Evolutionary conservation across 2,888 invertebrate species (phyloP).

Genomic region (Drosophila neonasuta): DNA sequence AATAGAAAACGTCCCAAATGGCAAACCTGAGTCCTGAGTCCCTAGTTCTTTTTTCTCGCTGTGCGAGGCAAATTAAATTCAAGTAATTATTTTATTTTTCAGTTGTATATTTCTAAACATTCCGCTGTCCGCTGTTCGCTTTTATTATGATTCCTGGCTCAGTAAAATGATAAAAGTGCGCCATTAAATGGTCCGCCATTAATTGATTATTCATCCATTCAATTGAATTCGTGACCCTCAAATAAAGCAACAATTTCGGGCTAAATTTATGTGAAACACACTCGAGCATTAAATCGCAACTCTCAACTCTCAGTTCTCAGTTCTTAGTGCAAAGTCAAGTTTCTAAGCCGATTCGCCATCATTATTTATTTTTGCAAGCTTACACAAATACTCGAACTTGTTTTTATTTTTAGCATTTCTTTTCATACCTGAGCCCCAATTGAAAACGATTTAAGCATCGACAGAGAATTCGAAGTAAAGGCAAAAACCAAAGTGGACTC

Average conservation of each 20-base stretch:
- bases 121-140: background rate
- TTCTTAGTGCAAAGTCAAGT: background rate
- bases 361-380: background rate
- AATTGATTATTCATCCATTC: background rate
- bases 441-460: background rate
- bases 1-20: background rate
- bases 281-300: background rate
- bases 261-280: background rate
- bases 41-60: background rate
- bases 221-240: background rate
- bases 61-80: conserved; percentile 27
- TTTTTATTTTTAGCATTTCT: background rate
- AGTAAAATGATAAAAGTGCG: background rate
- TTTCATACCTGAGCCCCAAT: background rate
- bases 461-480: background rate
- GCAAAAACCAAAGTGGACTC: background rate
- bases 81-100: conserved; percentile 32
- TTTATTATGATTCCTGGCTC: background rate
- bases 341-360: background rate
- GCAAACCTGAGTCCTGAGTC: background rate
- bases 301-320: background rate
- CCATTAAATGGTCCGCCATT: background rate
- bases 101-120: background rate
- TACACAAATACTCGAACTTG: background rate
- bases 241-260: background rate